Evolutionary conservation across 1,140 invertebrate species (phyloP), one percentile per base, ranked within the genome.

Genomic region (Proales similis): DNA sequence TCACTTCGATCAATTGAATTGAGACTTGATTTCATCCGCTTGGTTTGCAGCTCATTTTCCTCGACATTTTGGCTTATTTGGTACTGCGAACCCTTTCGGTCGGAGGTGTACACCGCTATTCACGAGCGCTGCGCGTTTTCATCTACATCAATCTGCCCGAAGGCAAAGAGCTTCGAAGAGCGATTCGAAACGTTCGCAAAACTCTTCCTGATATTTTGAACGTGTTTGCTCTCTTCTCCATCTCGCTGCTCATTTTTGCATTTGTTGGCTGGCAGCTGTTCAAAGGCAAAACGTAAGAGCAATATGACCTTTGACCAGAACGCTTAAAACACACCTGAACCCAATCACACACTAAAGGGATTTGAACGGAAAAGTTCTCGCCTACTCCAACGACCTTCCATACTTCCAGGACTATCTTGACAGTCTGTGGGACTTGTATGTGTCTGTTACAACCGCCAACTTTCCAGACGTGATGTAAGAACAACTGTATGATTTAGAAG

Each of bases 391-490:
- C 70, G 77, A 76, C 6, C 64, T 64, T 7, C 68, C 69, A 9
- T 80, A 81, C 66, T 80, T 80, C 67, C 66, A 67, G 19, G 71
- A 68, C 27, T 79, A 78, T 63, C 66, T 69, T 62, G 79, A 80
- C 48, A 72, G 71, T 65, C 67, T 79, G 12, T 81, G 78, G 72
- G 72, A 78, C 48, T 67, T 81, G 5, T 80, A 80, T 69, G 76
- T 81, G 12, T 66, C 80, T 7, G 78, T 80, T 6, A 81, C 79
- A 12, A 79, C 79, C 30, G 77, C 79, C 7, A 81, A 81, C 67
- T 75, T 78, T 66, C 79, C 79, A 26, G 79, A 80, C 70, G 69
- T 81, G 46, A 80, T 80, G 79, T 80, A 73, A 74, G 76, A 70
- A 48, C 9, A 14, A 39, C 17, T 32, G 12, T 3, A 17, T 65